Base-by-base conservation (phyloP, 1,140 invertebrate species). In the Trypoxylus dichotomus region DNA sequence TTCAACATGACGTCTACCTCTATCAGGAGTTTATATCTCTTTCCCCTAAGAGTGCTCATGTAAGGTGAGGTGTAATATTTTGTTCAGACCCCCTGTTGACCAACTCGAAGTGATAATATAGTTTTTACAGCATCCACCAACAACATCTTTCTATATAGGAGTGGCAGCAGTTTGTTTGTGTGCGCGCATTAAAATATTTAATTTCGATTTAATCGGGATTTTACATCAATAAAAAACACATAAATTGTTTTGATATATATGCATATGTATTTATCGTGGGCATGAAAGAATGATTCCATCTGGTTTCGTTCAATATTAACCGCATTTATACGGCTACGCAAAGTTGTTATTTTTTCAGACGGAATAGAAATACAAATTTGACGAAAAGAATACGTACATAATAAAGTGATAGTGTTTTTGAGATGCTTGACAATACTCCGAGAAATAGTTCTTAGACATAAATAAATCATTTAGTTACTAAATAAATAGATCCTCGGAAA, bases 171-270 rank as follows among this genome's bases (percentile, higher is more conserved):
- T 43, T 73, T 63, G 77, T 78, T 68, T 68, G 60, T 75, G 73
- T 75, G 75, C 43, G 68, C 77, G 79, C 80, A 83, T 83, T 81
- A 83, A 81, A 83, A 83, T 83, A 83, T 83, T 83, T 83, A 83
- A 83, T 83, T 83, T 82, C 78, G 79, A 82, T 83, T 83, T 81
- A 83, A 83, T 83, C 82, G 82, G 75, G 79, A 81, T 80, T 83
- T 83, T 83, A 83, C 82, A 83, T 81, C 82, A 83, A 83, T 83
- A 83, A 83, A 83, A 83, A 79, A 75, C 74, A 77, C 81, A 83
- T 83, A 83, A 83, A 83, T 82, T 81, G 77, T 77, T 73, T 78
- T 82, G 81, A 82, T 81, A 81, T 82, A 81, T 68, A 24, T 68
- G 60, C 47, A 19, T 54, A 54, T 19, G 47, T 54, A 54, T 54